phyloP scores from a whole-genome alignment of 2,888 invertebrate species.

The Eristalis arbustorum region DNA sequence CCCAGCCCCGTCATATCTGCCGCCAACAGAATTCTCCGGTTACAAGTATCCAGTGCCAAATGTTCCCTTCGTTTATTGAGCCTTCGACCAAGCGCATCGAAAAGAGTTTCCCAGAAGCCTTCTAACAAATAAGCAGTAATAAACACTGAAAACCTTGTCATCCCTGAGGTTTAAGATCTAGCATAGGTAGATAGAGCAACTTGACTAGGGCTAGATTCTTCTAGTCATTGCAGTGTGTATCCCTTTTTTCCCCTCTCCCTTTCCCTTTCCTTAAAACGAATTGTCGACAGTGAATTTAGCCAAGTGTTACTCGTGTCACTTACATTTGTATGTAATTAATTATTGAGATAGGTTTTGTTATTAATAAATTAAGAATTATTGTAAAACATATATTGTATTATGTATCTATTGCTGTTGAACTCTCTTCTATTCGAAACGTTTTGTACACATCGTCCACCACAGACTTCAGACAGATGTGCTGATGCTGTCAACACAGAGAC shows the following conservation, averaged over 20 bases:
- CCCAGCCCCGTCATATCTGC: slow-evolving; percentile 54
- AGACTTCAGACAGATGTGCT: neutral
- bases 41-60: slow-evolving; percentile 77
- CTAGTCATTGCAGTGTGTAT: slow-evolving; percentile 78
- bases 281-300: slow-evolving; percentile 44
- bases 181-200: slow-evolving; percentile 76
- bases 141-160: slow-evolving; percentile 55
- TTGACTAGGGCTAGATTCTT: slow-evolving; percentile 79
- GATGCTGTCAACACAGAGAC: neutral
- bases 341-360: slow-evolving; percentile 67
- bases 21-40: slow-evolving; percentile 70
- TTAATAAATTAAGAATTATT: slow-evolving; percentile 69
- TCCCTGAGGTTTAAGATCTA: slow-evolving; percentile 73
- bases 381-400: slow-evolving; percentile 45
- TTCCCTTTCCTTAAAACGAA: slow-evolving; percentile 30
- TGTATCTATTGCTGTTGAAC: slow-evolving; percentile 15
- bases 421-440: neutral
- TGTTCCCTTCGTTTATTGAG: slow-evolving; percentile 76
- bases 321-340: slow-evolving; percentile 63
- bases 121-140: slow-evolving; percentile 33
- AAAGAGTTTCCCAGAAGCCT: slow-evolving; percentile 39
- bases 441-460: neutral
- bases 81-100: neutral
- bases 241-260: slow-evolving; percentile 25
- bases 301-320: slow-evolving; percentile 44